Conservation (phyloP, 2,888 invertebrate species). For the Stenoptilia bipunctidactyla region DNA sequence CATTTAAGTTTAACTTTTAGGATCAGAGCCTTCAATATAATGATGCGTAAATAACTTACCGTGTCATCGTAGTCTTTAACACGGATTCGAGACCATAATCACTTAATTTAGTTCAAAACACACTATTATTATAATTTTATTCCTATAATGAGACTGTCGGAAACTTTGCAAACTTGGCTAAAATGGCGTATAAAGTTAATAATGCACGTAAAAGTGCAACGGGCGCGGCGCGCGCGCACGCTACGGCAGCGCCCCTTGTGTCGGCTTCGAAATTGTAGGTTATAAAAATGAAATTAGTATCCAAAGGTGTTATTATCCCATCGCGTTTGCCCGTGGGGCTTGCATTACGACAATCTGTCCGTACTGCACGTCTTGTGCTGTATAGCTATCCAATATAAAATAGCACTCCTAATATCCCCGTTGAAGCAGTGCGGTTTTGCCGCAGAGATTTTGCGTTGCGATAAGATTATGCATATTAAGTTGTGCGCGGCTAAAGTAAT, state of each 20-base stretch:
- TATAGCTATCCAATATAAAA: conserved; percentile 72
- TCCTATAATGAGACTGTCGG: conserved; percentile 60
- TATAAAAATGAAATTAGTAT: conserved; percentile 72
- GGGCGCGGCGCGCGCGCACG: conserved; percentile 54
- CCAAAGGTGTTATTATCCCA: conserved; percentile 71
- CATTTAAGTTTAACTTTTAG: conserved; percentile 25
- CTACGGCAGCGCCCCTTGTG: conserved; percentile 69
- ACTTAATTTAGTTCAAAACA: conserved; percentile 60
- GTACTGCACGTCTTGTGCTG: conserved; percentile 70
- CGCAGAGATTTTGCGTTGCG: conserved; percentile 62
- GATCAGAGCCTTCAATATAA: conserved; percentile 37
- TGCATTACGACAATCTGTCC: conserved; percentile 72
- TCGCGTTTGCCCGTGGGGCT: conserved; percentile 69
- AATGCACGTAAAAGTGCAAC: conserved; percentile 63
- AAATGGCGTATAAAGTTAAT: conserved; percentile 70
- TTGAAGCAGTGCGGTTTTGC: conserved; percentile 58
- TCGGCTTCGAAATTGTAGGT: conserved; percentile 71
- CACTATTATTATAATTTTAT: conserved; percentile 65
- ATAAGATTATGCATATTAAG: conserved; percentile 72
- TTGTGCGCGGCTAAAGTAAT: conserved; percentile 64
- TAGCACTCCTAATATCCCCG: conserved; percentile 71
- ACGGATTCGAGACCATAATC: conserved; percentile 58
- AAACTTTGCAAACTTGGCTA: conserved; percentile 65
- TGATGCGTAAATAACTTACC: conserved; percentile 45
- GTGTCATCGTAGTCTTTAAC: conserved; percentile 60